These are phyloP conservation scores for Tetanocera ferruginea DNA, from an alignment of 2,888 invertebrate species.

Conservation along the genomic window DNA sequence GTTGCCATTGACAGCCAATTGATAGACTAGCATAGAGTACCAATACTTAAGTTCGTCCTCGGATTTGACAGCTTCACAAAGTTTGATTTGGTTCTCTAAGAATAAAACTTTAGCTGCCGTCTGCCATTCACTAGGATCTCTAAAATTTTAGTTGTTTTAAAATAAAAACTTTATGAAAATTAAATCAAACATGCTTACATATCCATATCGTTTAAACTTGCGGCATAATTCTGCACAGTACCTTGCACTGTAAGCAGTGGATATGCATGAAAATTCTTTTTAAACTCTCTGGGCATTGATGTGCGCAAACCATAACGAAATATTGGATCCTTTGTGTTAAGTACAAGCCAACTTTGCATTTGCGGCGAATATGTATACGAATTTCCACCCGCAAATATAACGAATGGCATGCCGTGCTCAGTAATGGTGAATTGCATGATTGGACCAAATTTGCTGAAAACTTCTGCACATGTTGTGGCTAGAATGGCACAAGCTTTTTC, in stretches of 20 bases:
- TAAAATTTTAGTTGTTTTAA: too few relatives aligned
- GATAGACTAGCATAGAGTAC: conserved; percentile 67
- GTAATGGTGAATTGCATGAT: conserved; percentile 74
- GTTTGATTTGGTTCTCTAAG: conserved; percentile 69
- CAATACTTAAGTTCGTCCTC: conserved; percentile 67
- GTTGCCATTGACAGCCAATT: conserved; percentile 63
- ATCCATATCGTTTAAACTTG: conserved; percentile 56
- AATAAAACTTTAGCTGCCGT: conserved; percentile 66
- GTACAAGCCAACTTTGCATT: conserved; percentile 78
- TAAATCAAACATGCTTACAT: conserved; percentile 49
- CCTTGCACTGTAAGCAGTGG: conserved; percentile 68
- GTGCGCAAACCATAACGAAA: conserved; percentile 70
- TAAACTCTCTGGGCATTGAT: conserved; percentile 66
- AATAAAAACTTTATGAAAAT: too few relatives aligned
- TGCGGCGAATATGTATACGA: conserved; percentile 86
- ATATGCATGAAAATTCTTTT: conserved; percentile 63
- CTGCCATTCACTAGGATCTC: conserved; percentile 67
- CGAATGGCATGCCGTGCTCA: conserved; percentile 84
- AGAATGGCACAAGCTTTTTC: conserved; percentile 54
- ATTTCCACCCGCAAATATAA: conserved; percentile 87
- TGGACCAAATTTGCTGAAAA: conserved; percentile 70
- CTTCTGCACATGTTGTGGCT: conserved; percentile 64
- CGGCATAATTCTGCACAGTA: conserved; percentile 60
- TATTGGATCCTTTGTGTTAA: conserved; percentile 73
- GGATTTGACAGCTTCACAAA: conserved; percentile 66